Percentiles rank a stretch among this genome's conserved stretches.
Evolutionary conservation across 2,113 vertebrate species (phyloP).

Genomic region (Nestor notabilis): DNA sequence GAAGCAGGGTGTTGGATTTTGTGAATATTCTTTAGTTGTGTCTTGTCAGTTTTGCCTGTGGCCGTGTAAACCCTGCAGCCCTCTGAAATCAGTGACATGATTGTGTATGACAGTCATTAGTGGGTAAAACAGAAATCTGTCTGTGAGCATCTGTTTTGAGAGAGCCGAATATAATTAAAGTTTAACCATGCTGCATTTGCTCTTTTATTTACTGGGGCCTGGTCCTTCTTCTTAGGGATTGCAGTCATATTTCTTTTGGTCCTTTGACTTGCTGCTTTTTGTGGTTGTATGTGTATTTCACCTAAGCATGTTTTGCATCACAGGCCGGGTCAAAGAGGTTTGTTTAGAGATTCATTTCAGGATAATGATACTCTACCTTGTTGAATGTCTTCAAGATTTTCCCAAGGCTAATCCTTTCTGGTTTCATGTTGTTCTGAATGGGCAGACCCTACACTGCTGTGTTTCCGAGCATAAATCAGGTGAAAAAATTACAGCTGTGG

Average conservation of each 20-base stretch:
- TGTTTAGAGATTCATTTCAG: not conserved
- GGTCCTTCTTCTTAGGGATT: not conserved
- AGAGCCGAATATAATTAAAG: slow-evolving; percentile 53
- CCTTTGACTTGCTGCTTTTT: not conserved
- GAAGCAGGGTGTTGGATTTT: slow-evolving; percentile 8
- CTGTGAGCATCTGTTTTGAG: slow-evolving; percentile 62
- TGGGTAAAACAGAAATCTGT: slow-evolving; percentile 59
- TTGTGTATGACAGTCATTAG: slow-evolving; percentile 63
- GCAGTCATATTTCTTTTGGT: not conserved
- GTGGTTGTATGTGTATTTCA: not conserved
- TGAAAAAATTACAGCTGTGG: not conserved
- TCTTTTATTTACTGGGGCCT: slow-evolving; percentile 17
- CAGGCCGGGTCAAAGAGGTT: not conserved
- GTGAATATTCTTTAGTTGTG: slow-evolving; percentile 1
- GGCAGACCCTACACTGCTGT: not conserved
- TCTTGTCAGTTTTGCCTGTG: slow-evolving; percentile 28
- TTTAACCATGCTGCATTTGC: slow-evolving; percentile 52
- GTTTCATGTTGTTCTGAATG: not conserved
- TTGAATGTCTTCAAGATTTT: not conserved
- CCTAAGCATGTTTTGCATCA: not conserved
- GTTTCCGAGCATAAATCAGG: not conserved
- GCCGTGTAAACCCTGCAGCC: slow-evolving; percentile 14
- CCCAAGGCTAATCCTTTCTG: not conserved
- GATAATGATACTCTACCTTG: not conserved
- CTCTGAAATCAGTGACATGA: slow-evolving; percentile 61